Base-by-base conservation (phyloP, 35 echinoderm and acorn worm genomes). In the Stichopus chloronotus region DNA sequence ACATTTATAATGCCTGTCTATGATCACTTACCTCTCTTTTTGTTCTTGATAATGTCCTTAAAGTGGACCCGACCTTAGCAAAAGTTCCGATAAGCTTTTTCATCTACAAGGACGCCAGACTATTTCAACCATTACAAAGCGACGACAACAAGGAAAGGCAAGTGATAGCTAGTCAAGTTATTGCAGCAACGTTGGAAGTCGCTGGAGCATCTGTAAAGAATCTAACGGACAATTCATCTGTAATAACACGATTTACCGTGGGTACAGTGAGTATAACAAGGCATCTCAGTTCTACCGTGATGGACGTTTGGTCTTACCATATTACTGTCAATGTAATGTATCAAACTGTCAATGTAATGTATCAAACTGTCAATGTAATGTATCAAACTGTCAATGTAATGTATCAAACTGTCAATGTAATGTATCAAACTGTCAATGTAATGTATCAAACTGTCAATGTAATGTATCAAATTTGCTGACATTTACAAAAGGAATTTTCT, bases 61-160 rank as follows among this genome's bases (percentile, higher is more conserved):
- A 53, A 85, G 82, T 58, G 17, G 82, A 85, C n/a, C 82, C 54
- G 8, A 25, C 6, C 24, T n/a, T 58, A 6, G 10, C 55, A 7
- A 57, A 58, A 11, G 13, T 85, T 55, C 82, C 82, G 9, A 58
- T 85, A 5, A 85, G 82, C 52, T 85, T 85, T 23, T 58, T 85
- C 22, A 85, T 85, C 7, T 85, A 58, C 56, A 85, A 85, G 52
- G 82, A 85, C 14, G 11, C 82, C 11, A 57, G 82, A 85, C 16
- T 85, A 9, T 85, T 85, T 58, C 82, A 85, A 58, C 25, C 25
- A 78, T 61, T 61, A 61, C 59, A 83, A 1, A 83, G 17, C 7
- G 79, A 81, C 6, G 16, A 7, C 0, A 83, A n/a, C 9, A 83
- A 13, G 55, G 55, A 55, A 24, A 52, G 80, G 8, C 43, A 55